phyloP scores from a whole-genome alignment of 2,888 invertebrate genomes.

The Lasioglossum oenotherae region DNA sequence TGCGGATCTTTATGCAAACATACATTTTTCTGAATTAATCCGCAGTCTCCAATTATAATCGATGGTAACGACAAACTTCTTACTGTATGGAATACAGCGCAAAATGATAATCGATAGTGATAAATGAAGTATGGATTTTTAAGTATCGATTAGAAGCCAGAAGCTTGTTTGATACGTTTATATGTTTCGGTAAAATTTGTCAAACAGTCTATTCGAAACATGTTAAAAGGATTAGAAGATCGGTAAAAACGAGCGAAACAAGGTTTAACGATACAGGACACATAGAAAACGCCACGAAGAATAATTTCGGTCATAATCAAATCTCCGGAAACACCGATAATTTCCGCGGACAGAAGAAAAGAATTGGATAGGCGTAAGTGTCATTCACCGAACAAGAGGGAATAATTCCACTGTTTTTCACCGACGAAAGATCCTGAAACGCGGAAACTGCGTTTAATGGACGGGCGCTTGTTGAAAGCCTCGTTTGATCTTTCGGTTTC shows the following conservation, averaged over 20 bases:
- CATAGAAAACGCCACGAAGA: not conserved
- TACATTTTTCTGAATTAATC: not conserved
- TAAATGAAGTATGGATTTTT: not conserved
- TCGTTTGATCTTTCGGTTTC: constrained; percentile 13
- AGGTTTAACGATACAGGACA: not conserved
- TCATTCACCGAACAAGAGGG: not conserved
- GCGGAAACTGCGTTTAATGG: constrained; percentile 13
- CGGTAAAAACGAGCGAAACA: not conserved
- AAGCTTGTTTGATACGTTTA: not conserved
- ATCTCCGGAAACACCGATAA: not conserved
- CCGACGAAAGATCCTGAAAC: not conserved
- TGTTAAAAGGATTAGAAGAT: not conserved
- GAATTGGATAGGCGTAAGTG: not conserved
- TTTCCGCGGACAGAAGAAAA: not conserved
- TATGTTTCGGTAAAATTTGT: not conserved
- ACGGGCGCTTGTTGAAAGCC: constrained; percentile 23
- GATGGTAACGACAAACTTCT: no score
- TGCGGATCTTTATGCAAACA: not conserved
- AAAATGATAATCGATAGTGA: no score
- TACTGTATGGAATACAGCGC: no score
- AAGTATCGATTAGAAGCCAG: not conserved
- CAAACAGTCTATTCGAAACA: not conserved
- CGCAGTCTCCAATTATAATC: no score
- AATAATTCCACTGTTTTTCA: constrained; percentile 13
- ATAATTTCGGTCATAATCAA: not conserved